Base-by-base conservation (phyloP, 2,797 vertebrate genomes). In the Thamnophis elegans region DNA sequence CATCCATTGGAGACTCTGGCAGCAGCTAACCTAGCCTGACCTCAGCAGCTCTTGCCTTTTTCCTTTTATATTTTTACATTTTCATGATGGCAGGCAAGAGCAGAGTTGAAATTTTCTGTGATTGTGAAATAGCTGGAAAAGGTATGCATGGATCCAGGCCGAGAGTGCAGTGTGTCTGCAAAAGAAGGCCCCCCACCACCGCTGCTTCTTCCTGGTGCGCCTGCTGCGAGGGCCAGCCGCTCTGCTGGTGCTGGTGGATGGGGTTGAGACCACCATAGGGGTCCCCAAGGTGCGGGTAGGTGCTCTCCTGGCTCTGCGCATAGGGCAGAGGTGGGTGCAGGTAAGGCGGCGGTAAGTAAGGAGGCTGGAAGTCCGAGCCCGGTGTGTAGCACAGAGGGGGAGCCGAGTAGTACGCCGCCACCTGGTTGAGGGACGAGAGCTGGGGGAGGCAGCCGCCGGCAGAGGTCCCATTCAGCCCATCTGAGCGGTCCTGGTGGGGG, bases 301-400 rank as follows among this genome's bases (percentile, higher is more conserved):
- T 97, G 78, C 98, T 96, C 93, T 99, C 99, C 96, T 99, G 98
- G 94, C 98, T 98, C 98, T 99, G 99, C 88, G 98, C 97, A 96
- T 99, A 99, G 68, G 99, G 98, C 96, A 99, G 98, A 97, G 99
- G 97, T 58, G 91, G 98, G 97, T 99, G 99, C 85, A 98, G 98
- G 94, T 99, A 99, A 4, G 99, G 99, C 56, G 99, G 99, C 26
- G 99, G 99, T 96, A 99, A 99, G 96, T 99, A 99, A 56, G 99
- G 99, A n/a, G 99, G 99, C 98, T 99, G 99, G 98, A 99, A 99
- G 97, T 99, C 99, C n/a, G 98, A 98, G 91, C 98, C 98, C 88
- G 99, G 98, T 16, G 99, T 98, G 97, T 99, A 98, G 97, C 99
- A 99, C 16, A 99, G 98, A 90, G 99, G 98, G 1, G 99, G 99